phyloP scores from a whole-genome alignment of 1,140 invertebrate species.

The Pentalonia nigronervosa region DNA sequence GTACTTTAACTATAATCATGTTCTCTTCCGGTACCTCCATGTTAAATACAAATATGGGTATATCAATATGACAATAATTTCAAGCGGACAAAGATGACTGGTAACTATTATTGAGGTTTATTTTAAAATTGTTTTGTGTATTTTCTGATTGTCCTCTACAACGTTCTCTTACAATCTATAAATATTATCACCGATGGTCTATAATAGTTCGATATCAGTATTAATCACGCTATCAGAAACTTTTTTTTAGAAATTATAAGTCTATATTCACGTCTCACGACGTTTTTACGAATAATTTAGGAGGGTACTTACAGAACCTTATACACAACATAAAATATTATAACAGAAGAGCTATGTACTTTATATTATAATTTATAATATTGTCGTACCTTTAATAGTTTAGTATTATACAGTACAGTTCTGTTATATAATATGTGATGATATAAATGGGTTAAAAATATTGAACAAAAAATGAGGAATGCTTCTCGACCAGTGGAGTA shows the following conservation, averaged over 20 bases:
- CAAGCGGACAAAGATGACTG: background rate
- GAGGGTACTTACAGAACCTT: no score
- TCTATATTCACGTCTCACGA: no score
- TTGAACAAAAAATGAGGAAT: background rate
- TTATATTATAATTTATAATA: no score
- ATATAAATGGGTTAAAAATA: background rate
- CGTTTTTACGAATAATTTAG: no score
- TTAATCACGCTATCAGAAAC: background rate
- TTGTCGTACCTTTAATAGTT: no score
- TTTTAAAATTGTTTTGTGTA: background rate
- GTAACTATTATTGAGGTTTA: background rate
- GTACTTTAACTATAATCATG: no score
- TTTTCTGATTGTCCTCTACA: background rate
- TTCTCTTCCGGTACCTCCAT: background rate
- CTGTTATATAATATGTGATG: no score
- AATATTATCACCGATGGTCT: background rate
- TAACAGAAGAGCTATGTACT: no score
- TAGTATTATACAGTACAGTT: no score
- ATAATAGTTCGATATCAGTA: background rate
- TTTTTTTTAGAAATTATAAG: background rate
- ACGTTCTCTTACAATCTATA: background rate
- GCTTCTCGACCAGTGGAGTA: background rate
- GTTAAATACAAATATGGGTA: background rate
- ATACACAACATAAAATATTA: no score
- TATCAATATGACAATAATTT: background rate